Base-by-base conservation (phyloP, 2,888 invertebrate genomes). In the Anticlea derivata region DNA sequence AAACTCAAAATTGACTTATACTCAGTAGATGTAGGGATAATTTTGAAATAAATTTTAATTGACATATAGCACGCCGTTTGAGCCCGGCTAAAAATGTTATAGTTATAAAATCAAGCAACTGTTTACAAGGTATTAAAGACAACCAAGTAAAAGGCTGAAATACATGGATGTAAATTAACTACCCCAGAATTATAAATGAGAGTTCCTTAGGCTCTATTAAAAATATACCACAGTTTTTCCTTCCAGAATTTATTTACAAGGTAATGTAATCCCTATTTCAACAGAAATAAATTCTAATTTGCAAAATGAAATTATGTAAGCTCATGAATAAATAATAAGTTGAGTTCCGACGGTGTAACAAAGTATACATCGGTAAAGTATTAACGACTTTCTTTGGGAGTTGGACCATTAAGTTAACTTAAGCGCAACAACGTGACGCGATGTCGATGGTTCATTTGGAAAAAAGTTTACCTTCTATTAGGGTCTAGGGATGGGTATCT, bases 351-450 rank as follows among this genome's bases (percentile, higher is more conserved):
- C 30, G 44, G 46, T 53, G 40, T 59, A 53, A 50, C 56, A 58
- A 57, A 58, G 64, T 49, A 57, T 58, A 47, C 53, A 11, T 53
- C 37, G 53, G 50, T 30, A 58, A 58, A 55, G 58, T 60, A 51
- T 46, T 59, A 61, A 64, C 65, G 65, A 66, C 58, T 62, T 63
- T 63, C 66, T 58, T 63, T 53, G 58, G 59, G 70, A 75, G 67
- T 74, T 67, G 52, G 50, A 51, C 63, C 62, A 64, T 70, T 70
- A 70, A 70, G 55, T 70, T 70, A 68, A 70, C 56, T 63, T 58
- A 51, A 60, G 55, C 65, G 58, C 60, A 65, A 63, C 68, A 61
- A 65, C 63, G 65, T 68, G 62, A 66, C 62, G 66, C 58, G 59
- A 8, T n/a, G n/a, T 64, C 61, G 63, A 64, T 63, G 59, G 61